These are phyloP conservation scores for Neosilurus hyrtlii DNA, from an alignment of 2,797 vertebrate species.

Conservation along the genomic window DNA sequence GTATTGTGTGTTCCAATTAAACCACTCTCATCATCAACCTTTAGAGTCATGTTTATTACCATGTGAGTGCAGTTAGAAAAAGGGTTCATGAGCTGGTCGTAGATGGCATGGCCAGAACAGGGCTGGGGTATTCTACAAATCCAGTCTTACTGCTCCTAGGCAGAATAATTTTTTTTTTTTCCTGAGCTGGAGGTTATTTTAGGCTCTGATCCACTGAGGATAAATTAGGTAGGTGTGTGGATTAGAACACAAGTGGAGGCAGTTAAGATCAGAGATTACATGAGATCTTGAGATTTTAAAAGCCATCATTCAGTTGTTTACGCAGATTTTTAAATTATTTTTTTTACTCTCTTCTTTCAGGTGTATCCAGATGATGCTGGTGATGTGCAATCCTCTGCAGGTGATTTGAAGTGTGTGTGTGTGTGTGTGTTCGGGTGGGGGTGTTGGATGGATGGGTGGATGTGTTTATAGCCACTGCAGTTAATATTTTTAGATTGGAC, in stretches of 20 bases:
- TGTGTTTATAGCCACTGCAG: no score
- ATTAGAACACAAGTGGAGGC: neutral
- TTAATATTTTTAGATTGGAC: neutral
- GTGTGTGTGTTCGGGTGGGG: neutral
- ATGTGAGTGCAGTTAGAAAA: neutral
- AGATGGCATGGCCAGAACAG: neutral
- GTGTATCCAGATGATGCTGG: conserved; percentile 83
- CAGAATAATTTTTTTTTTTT: neutral
- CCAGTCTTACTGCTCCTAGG: neutral
- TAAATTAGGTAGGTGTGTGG: neutral
- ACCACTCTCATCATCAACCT: neutral
- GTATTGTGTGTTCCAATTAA: conserved; percentile 17
- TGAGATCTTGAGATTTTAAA: neutral
- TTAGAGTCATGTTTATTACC: neutral
- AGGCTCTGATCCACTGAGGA: neutral
- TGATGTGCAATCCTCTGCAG: conserved; percentile 82
- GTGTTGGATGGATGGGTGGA: neutral
- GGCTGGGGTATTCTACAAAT: neutral
- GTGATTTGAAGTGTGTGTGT: conserved; percentile 58
- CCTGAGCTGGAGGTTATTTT: neutral
- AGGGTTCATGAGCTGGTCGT: neutral
- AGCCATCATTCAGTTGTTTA: neutral
- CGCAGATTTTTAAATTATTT: conserved; percentile 43
- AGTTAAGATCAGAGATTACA: neutral
- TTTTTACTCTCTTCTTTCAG: conserved; percentile 59